Percentiles rank a stretch among this genome's conserved stretches.
Evolutionary conservation across 2,113 vertebrate species (phyloP).

Genomic region (Prunella fulvescens): DNA sequence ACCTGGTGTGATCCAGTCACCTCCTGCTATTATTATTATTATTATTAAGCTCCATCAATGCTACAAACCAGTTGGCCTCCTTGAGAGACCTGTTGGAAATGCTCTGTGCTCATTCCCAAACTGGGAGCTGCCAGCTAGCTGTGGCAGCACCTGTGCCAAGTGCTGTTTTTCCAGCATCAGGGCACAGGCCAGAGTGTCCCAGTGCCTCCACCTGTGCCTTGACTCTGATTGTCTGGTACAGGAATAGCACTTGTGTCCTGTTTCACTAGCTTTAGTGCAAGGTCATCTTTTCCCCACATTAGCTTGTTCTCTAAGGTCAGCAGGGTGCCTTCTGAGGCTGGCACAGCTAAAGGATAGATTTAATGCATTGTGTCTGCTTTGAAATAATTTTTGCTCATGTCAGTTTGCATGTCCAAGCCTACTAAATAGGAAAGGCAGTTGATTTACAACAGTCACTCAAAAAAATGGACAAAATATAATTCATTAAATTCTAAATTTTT

Average conservation of each 20-base stretch:
- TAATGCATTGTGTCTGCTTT: neutral
- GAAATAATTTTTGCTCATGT: neutral
- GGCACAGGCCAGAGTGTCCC: neutral
- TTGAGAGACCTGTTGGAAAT: neutral
- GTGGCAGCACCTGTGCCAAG: neutral
- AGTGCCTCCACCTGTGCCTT: neutral
- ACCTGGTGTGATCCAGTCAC: neutral
- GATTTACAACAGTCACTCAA: neutral
- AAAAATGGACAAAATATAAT: neutral
- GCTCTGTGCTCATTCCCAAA: neutral
- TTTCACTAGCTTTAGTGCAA: slow-evolving; percentile 22
- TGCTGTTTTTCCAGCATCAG: neutral
- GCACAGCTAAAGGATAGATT: neutral
- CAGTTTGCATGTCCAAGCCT: neutral
- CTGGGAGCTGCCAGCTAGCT: neutral
- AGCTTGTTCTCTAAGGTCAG: neutral
- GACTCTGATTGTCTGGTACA: neutral
- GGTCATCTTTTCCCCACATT: neutral
- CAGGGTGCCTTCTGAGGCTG: neutral
- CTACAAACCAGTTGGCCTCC: neutral
- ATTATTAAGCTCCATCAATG: neutral
- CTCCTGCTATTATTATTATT: neutral
- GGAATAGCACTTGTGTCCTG: slow-evolving; percentile 6
- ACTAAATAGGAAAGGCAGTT: neutral
- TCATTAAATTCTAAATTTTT: neutral